Conservation (phyloP, 1,140 invertebrate species). For the Saxidomus purpurata region DNA sequence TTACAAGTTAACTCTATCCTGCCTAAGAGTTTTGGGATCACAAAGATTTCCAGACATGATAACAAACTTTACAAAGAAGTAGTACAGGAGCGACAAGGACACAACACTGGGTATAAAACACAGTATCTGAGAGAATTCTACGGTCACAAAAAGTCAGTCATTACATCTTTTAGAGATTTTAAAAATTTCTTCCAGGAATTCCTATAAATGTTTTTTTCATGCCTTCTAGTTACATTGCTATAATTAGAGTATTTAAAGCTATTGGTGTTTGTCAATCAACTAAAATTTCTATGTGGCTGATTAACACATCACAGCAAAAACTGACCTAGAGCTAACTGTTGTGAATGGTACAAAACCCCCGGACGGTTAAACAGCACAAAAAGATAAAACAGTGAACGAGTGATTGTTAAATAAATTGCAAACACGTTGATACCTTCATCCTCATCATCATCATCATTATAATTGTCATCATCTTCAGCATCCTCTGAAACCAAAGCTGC, state of each 20-base stretch:
- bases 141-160: no score
- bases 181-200: no score
- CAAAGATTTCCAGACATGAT: no score
- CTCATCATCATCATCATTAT: conserved; percentile 36
- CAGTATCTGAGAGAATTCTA: conserved; percentile 1
- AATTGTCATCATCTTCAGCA: conserved; percentile 32
- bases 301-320: background rate
- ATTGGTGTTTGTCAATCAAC: no score
- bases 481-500: conserved; percentile 54
- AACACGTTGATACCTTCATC: conserved; percentile 37
- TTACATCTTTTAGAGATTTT: no score
- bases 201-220: no score
- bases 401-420: conserved; percentile 38
- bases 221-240: no score
- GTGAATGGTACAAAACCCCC: conserved; percentile 26
- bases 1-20: no score
- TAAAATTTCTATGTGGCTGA: no score
- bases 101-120: background rate
- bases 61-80: no score
- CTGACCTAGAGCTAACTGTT: background rate
- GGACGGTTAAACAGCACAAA: conserved; percentile 14
- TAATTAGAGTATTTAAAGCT: no score
- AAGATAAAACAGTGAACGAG: conserved; percentile 35
- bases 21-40: no score
- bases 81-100: background rate